Conservation (phyloP, 2,113 vertebrate species). For the Sarotherodon lohbergeri region DNA sequence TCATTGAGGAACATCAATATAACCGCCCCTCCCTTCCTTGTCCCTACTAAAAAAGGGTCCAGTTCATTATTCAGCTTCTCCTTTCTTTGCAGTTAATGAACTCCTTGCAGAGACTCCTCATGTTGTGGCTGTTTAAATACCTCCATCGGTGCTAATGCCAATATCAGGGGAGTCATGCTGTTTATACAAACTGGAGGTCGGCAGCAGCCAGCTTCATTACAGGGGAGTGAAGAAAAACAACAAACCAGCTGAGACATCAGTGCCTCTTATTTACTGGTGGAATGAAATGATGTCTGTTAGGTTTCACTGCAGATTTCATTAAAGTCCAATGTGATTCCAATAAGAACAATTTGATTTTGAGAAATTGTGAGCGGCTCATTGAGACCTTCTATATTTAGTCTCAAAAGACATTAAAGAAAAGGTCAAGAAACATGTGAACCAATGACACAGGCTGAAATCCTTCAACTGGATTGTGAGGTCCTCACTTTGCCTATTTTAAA, state of each 20-base stretch:
- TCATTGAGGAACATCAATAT: constrained; percentile 45
- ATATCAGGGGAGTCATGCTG: constrained; percentile 6
- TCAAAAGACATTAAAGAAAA: background rate
- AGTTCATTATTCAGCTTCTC: constrained; percentile 27
- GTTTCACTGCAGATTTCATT: constrained; percentile 23
- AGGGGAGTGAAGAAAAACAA: background rate
- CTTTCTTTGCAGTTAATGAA: constrained; percentile 49
- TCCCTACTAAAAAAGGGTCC: constrained; percentile 3
- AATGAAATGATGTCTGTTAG: background rate
- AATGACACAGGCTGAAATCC: background rate
- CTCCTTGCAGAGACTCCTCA: constrained; percentile 8
- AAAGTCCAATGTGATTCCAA: constrained; percentile 32
- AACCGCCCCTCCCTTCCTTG: background rate
- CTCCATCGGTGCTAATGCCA: constrained; percentile 11
- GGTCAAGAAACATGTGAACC: background rate
- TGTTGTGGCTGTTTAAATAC: constrained; percentile 19
- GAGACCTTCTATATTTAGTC: background rate
- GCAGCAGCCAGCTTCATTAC: background rate
- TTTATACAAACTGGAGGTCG: constrained; percentile 5
- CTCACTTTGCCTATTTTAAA: background rate
- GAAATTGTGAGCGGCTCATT: background rate
- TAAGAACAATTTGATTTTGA: constrained; percentile 26
- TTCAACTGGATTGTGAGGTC: background rate
- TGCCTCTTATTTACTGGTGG: background rate
- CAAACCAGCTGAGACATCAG: background rate